Evolutionary conservation across 2,888 invertebrate genomes (phyloP).

Genomic region (Luperina nickerlii): DNA sequence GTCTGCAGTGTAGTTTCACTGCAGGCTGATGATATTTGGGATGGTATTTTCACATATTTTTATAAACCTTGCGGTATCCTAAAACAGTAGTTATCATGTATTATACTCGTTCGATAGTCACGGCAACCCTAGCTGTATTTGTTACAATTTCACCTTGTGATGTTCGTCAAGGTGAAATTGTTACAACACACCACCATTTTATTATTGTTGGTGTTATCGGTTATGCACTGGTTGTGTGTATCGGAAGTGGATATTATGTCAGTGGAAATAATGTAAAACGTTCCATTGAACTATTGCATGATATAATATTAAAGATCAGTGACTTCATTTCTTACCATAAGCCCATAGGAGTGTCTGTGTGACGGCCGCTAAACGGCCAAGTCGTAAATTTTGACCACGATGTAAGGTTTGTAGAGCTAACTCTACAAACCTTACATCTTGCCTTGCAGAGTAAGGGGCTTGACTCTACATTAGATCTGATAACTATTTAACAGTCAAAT

Average conservation of each 20-base stretch:
- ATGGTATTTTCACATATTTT: not conserved
- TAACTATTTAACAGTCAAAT: not conserved
- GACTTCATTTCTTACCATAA: not conserved
- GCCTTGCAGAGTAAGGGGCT: not conserved
- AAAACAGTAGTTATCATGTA: constrained; percentile 23
- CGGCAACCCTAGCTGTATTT: constrained; percentile 30
- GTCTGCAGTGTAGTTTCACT: not conserved
- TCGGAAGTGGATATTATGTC: constrained; percentile 13
- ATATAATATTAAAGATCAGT: not conserved
- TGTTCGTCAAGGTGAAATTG: no score
- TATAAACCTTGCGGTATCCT: constrained; percentile 19
- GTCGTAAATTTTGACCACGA: not conserved
- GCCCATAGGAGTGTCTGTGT: not conserved
- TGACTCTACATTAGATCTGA: not conserved
- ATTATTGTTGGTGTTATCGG: not conserved
- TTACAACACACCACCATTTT: not conserved
- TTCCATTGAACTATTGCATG: not conserved
- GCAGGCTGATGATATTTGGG: not conserved
- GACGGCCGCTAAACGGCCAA: not conserved
- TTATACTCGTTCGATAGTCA: constrained; percentile 39
- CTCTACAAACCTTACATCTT: no score
- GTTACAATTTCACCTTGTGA: constrained; percentile 31
- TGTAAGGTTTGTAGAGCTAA: not conserved
- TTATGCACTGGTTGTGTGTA: not conserved
- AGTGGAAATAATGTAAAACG: not conserved